Evolutionary conservation across 2,888 invertebrate genomes (phyloP).

Genomic region (Tolmerus cingulatus): DNA sequence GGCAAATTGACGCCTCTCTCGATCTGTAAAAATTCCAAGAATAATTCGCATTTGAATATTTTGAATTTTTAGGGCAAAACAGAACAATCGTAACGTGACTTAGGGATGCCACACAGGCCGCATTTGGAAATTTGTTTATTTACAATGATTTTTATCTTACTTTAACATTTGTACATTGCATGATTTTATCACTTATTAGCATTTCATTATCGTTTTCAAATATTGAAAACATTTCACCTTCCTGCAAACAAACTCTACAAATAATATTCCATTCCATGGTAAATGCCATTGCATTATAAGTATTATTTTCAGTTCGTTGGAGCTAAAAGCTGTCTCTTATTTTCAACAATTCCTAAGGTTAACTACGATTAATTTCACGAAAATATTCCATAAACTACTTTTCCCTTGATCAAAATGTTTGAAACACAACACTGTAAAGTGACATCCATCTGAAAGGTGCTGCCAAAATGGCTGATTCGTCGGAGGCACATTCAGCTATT

Average conservation of each 20-base stretch:
- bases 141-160: neutral
- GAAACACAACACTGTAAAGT: neutral
- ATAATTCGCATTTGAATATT: neutral
- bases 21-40: neutral
- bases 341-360: neutral
- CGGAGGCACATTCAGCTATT: neutral
- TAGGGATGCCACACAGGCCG: neutral
- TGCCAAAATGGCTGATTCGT: conserved; percentile 13
- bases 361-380: neutral
- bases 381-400: neutral
- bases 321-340: neutral
- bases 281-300: neutral
- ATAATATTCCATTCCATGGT: conserved; percentile 49
- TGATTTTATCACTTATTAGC: conserved; percentile 59
- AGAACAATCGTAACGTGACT: neutral
- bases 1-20: conserved; percentile 48
- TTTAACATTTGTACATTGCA: conserved; percentile 55
- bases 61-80: neutral
- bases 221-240: conserved; percentile 50
- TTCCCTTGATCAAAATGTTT: neutral
- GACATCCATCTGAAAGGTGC: neutral
- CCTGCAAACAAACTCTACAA: conserved; percentile 51
- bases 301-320: neutral
- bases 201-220: conserved; percentile 52
- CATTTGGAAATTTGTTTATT: neutral